phyloP scores from a whole-genome alignment of 2,888 invertebrate species.

The Alentia gelatinosa region DNA sequence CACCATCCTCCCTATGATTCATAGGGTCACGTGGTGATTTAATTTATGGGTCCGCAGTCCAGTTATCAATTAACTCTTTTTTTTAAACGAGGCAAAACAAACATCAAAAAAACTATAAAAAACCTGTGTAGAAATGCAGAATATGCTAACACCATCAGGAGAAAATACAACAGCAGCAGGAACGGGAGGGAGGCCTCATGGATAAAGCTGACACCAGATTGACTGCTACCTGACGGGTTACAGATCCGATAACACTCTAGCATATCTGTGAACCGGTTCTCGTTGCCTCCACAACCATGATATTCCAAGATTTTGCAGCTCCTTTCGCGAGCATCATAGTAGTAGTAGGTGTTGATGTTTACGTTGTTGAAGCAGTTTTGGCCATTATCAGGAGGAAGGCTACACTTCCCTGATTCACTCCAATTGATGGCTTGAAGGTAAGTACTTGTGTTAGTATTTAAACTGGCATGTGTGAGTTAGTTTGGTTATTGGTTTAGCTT shows the following conservation, averaged over 20 bases:
- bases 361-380: background rate
- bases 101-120: no score
- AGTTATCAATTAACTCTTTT: no score
- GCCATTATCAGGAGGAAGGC: background rate
- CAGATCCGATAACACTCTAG: background rate
- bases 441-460: background rate
- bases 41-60: no score
- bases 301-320: background rate
- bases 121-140: no score
- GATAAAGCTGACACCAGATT: no score
- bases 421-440: background rate
- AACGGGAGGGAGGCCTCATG: no score
- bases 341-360: background rate
- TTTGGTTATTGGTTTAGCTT: background rate
- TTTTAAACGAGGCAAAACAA: no score
- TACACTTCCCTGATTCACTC: background rate
- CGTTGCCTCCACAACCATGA: background rate
- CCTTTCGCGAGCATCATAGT: background rate
- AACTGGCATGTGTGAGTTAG: no score
- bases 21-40: no score
- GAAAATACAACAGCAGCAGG: no score
- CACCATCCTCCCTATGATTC: no score
- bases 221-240: background rate
- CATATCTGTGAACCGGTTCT: background rate
- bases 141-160: no score